Base-by-base conservation (phyloP, 2,113 vertebrate genomes). In the Petromus typicus region DNA sequence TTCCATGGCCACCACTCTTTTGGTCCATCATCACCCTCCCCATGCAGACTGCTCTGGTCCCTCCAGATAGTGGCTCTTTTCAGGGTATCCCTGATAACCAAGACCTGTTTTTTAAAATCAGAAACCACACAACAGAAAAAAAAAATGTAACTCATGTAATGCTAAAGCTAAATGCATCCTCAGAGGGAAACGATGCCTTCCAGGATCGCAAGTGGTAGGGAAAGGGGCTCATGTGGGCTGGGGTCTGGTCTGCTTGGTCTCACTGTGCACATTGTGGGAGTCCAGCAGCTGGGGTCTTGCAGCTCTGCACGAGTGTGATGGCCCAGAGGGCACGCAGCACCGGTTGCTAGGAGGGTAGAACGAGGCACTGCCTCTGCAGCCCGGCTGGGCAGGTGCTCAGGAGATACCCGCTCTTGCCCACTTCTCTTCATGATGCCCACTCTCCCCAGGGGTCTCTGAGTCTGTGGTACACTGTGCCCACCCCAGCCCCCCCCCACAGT, bases 381-480 rank as follows among this genome's bases (percentile, higher is more conserved):
- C n/a, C 86, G 20, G 54, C 27, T 17, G 64, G 84, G 63, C 45
- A 57, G 45, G 48, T 51, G 25, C n/a, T 63, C 16, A 6, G 4
- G 30, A 81, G 89, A 81, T 27, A n/a, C 51, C 54, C 34, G 10
- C 17, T 11, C 27, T 43, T 48, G 81, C 17, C 18, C 20, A 32
- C 51, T 54, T 85, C 37, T 76, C 40, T 8, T 37, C 43, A 16
- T 57, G 61, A 7, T 25, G 37, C 22, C 80, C 7, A 3, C 43
- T 83, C 66, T 78, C 61, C 45, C 78, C 56, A 40, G 56, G 88
- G 7, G 59, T 22, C 23, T 34, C 30, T 30, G 1, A 1, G 25
- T 5, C 51, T 16, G 25, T 0, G 1, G 57, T 73, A 25, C 9
- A 2, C 57, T 3, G 0, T 16, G 40, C n/a, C 66, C 80, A 8